These are phyloP conservation scores for Prolemur simus DNA, from an alignment of 2,113 vertebrate genomes.

Conservation along the genomic window DNA sequence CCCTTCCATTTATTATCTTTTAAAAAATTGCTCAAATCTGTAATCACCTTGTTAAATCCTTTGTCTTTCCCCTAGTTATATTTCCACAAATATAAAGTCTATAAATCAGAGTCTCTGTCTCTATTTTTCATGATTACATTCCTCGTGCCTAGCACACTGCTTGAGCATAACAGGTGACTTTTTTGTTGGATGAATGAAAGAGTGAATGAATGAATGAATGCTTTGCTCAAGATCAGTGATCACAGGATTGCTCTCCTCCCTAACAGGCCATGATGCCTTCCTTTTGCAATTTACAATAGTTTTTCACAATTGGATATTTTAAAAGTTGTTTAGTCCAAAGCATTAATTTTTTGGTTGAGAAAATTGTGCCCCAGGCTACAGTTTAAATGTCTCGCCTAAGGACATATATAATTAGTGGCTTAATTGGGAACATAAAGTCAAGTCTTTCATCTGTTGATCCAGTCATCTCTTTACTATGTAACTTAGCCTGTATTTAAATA, in stretches of 20 bases:
- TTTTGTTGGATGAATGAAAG: too few relatives aligned
- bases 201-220: too few relatives aligned
- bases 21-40: background rate
- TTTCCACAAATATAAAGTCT: too few relatives aligned
- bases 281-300: background rate
- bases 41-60: background rate
- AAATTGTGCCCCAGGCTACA: background rate
- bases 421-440: background rate
- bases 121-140: too few relatives aligned
- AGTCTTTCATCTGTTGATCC: background rate
- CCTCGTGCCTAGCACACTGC: too few relatives aligned
- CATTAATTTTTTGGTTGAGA: background rate
- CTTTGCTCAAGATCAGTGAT: background rate
- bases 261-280: background rate
- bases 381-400: conserved; percentile 8
- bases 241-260: background rate
- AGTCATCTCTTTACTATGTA: background rate
- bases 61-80: too few relatives aligned
- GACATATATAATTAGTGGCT: background rate
- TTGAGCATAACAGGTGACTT: too few relatives aligned
- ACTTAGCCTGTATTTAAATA: background rate
- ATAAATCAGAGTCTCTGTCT: too few relatives aligned
- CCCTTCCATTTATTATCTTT: background rate
- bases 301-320: background rate
- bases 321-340: background rate